Evolutionary conservation across 2,888 invertebrate species (phyloP).

Genomic region (Phaedon cochleariae): DNA sequence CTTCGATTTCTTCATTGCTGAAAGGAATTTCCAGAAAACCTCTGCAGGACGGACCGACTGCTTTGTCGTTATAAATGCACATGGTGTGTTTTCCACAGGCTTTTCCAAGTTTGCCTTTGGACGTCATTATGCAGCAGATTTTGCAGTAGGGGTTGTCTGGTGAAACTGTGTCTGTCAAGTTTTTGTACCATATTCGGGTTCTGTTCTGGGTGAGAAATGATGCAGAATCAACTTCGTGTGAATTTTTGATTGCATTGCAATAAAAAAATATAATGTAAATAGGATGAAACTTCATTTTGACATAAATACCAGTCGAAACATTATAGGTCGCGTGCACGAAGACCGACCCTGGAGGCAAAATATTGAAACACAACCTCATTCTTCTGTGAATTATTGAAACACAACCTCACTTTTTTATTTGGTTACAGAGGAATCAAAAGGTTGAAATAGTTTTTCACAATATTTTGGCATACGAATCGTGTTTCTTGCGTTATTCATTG

Average conservation of each 20-base stretch:
- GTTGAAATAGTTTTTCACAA: too few species aligned
- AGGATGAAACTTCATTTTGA: not conserved
- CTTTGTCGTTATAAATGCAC: constrained; percentile 47
- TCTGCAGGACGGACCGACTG: constrained; percentile 43
- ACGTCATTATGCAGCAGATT: constrained; percentile 52
- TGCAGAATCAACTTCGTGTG: not conserved
- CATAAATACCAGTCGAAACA: too few species aligned
- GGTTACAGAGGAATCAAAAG: too few species aligned
- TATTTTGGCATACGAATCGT: too few species aligned
- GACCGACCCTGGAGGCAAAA: too few species aligned
- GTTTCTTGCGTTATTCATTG: too few species aligned
- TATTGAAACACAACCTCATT: too few species aligned
- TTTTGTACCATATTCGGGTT: constrained; percentile 34
- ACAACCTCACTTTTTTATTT: too few species aligned
- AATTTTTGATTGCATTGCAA: not conserved
- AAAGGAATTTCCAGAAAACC: constrained; percentile 52
- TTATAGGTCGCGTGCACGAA: too few species aligned
- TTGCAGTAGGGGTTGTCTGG: constrained; percentile 49
- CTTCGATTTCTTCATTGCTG: constrained; percentile 54
- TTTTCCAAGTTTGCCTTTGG: constrained; percentile 45
- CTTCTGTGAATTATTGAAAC: too few species aligned
- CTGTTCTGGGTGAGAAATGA: constrained; percentile 27
- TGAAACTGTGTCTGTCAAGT: constrained; percentile 22
- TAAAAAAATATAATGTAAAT: not conserved
- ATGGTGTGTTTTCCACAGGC: constrained; percentile 54